Percentiles rank a stretch among this genome's conserved stretches.
Conservation (phyloP, 2,113 vertebrate species). For the Pan troglodytes region DNA sequence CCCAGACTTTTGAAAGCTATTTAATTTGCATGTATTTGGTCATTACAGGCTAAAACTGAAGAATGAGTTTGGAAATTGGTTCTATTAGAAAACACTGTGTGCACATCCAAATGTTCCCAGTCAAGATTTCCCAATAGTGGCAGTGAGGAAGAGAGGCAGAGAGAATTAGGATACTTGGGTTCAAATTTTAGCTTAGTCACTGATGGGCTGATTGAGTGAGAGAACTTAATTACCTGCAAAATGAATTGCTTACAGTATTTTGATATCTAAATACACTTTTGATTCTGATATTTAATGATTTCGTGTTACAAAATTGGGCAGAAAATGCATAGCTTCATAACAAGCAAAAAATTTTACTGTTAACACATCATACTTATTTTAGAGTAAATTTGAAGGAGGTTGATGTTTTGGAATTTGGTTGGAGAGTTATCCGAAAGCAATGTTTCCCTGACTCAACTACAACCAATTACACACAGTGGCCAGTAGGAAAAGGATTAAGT, state of each 20-base stretch:
- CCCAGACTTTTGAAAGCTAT: not conserved
- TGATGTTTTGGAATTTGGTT: not conserved
- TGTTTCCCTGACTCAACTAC: not conserved
- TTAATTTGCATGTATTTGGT: not conserved
- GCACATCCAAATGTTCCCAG: not conserved
- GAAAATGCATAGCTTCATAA: slow-evolving; percentile 9
- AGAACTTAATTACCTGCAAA: not conserved
- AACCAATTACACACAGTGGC: not conserved
- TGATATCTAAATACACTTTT: slow-evolving; percentile 13
- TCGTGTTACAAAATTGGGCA: not conserved
- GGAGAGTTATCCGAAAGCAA: not conserved
- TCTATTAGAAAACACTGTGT: not conserved
- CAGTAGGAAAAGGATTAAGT: not conserved
- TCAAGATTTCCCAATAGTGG: not conserved
- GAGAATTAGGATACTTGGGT: not conserved
- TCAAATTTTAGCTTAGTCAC: not conserved
- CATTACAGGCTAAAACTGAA: not conserved
- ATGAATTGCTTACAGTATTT: slow-evolving; percentile 43
- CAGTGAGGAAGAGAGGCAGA: not conserved
- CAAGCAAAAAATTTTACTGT: not conserved
- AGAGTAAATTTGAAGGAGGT: slow-evolving; percentile 36
- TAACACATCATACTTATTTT: not conserved
- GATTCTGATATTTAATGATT: slow-evolving; percentile 9
- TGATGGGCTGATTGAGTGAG: not conserved
- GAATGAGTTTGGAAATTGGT: slow-evolving; percentile 28